Evolutionary conservation across 2,888 invertebrate species (phyloP).

Genomic region (Drosophila differens): DNA sequence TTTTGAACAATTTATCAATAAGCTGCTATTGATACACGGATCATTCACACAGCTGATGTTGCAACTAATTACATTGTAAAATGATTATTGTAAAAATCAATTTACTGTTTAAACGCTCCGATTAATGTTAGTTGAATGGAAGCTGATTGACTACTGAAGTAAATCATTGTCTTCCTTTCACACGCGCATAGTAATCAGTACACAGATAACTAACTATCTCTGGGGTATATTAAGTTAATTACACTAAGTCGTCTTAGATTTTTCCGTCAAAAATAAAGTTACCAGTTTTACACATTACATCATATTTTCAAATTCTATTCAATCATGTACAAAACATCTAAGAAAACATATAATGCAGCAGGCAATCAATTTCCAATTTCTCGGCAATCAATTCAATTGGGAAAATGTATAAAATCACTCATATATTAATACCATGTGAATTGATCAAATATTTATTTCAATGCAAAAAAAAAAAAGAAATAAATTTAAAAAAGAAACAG

Average conservation of each 20-base stretch:
- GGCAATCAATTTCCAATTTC: background rate
- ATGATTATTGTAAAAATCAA: background rate
- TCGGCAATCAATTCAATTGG: background rate
- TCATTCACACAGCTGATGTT: background rate
- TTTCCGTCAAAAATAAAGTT: background rate
- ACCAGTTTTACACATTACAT: background rate
- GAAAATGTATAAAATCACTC: background rate
- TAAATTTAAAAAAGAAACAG: too few relatives aligned
- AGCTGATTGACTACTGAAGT: background rate
- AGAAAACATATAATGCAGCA: background rate
- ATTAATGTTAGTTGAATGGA: conserved; percentile 1
- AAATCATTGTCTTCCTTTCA: background rate
- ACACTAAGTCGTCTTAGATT: background rate
- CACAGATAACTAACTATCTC: background rate
- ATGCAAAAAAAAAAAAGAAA: background rate
- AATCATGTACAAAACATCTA: background rate
- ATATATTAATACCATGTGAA: too few relatives aligned
- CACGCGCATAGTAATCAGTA: background rate
- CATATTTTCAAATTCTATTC: background rate
- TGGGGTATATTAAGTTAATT: background rate
- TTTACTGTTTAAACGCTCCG: background rate
- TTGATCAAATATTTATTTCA: too few relatives aligned
- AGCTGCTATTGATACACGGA: background rate
- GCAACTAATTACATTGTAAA: background rate
- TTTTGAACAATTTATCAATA: background rate